Evolutionary conservation across 2,888 invertebrate species (phyloP).

Genomic region (Euplagia quadripunctaria): DNA sequence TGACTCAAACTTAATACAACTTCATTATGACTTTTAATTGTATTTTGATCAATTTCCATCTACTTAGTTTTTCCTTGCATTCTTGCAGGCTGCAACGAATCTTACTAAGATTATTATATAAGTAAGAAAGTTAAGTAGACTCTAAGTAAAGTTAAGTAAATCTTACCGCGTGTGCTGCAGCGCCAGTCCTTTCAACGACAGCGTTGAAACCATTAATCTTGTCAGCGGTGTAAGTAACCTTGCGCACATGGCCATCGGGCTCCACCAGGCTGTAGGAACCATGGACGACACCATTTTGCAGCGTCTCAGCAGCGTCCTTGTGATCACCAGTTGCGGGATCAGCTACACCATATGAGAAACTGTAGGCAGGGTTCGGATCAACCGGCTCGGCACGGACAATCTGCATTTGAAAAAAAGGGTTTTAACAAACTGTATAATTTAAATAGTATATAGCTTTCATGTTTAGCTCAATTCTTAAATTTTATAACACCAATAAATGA

Average conservation of each 20-base stretch:
- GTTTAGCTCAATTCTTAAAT: background rate
- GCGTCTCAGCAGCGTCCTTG: conserved; percentile 82
- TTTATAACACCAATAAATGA: background rate
- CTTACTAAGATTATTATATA: background rate
- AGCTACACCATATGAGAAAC: conserved; percentile 84
- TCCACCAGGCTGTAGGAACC: conserved; percentile 86
- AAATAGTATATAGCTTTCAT: too few species aligned
- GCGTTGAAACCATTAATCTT: conserved; percentile 85
- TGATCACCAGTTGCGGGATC: conserved; percentile 85
- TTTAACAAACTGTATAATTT: background rate
- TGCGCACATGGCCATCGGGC: conserved; percentile 83
- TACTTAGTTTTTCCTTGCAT: background rate
- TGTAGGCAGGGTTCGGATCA: conserved; percentile 85
- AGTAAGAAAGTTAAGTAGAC: too few species aligned
- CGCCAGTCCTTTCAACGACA: conserved; percentile 83
- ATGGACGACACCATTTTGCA: conserved; percentile 85
- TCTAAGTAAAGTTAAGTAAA: background rate
- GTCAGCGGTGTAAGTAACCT: conserved; percentile 86
- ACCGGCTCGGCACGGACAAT: conserved; percentile 80
- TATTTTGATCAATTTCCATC: too few species aligned
- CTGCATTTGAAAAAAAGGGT: conserved; percentile 28
- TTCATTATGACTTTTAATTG: background rate
- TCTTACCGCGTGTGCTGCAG: conserved; percentile 74
- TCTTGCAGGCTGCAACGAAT: background rate
- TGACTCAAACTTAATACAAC: too few species aligned